Base-by-base conservation (phyloP, 2,797 vertebrate species). In the Furcifer pardalis region DNA sequence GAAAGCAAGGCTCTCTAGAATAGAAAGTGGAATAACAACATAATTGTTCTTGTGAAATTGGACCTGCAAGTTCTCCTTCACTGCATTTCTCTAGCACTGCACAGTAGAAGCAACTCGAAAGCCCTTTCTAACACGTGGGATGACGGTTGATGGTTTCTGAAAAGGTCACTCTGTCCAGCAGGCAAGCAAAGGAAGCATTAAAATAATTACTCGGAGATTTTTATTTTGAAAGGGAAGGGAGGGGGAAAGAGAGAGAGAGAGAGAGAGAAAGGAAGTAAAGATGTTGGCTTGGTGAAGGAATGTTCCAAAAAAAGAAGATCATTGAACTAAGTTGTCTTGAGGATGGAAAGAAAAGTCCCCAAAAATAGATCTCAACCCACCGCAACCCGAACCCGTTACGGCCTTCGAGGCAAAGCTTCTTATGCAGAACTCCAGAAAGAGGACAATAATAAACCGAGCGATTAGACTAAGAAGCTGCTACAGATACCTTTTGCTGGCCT, bases 131-230 rank as follows among this genome's bases (percentile, higher is more conserved):
- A 82, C 76, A 37, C 0, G 0, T 2, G 7, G n/a, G 1, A 32
- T 68, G 80, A 46, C 9, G 9, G 52, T 17, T 25, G n/a, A 6
- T 17, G 30, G 0, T 0, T 13, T 40, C 46, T 68, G 6, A 81
- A 83, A 87, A 77, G 78, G 86, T 77, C 35, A 19, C 80, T 68
- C 66, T 63, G 35, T 66, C 78, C 80, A 73, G 78, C 62, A 1
- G 1, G 68, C 40, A 71, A 79, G 85, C 35, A 19, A 85, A 74
- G 0, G 63, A n/a, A 75, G 65, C 32, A 83, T 30, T 65, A 63
- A 71, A 62, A 21, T 5, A 59, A 79, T 35, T 77, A 62, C 76
- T 35, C n/a, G 62, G 69, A 79, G 79, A 79, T 82, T 80, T 80
- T 85, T 75, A 68, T 72, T 59, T 59, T 32, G 77, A 81, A 77